Conservation (phyloP, 2,113 vertebrate genomes). For the Platichthys flesus region DNA sequence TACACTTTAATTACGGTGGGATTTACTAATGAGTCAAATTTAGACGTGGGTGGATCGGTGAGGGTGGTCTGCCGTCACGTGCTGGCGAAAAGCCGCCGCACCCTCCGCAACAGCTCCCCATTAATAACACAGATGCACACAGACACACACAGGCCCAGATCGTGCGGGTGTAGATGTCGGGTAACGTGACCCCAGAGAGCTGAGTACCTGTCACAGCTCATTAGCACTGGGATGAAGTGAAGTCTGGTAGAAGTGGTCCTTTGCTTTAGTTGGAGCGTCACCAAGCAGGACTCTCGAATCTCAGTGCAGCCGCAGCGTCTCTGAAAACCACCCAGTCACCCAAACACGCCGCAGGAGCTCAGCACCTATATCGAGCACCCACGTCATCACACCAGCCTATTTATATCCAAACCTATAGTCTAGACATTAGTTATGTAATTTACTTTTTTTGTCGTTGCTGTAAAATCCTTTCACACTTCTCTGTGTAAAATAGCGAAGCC, state of each 20-base stretch:
- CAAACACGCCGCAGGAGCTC: slow-evolving; percentile 8
- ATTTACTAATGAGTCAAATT: slow-evolving; percentile 18
- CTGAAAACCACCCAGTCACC: slow-evolving; percentile 36
- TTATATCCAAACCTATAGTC: slow-evolving; percentile 16
- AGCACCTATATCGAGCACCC: slow-evolving; percentile 22
- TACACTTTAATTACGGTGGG: slow-evolving; percentile 13
- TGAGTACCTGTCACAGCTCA: slow-evolving; percentile 72
- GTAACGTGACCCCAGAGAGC: slow-evolving; percentile 61
- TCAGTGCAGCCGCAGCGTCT: slow-evolving; percentile 31
- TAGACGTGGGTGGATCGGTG: slow-evolving; percentile 8
- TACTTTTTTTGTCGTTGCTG: neutral
- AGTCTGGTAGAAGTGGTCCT: slow-evolving; percentile 60
- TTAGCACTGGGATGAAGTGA: slow-evolving; percentile 64
- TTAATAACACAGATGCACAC: slow-evolving; percentile 38
- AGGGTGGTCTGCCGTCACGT: slow-evolving; percentile 58
- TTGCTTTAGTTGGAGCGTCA: slow-evolving; percentile 70
- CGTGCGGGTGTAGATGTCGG: slow-evolving; percentile 27
- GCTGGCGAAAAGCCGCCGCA: slow-evolving; percentile 21
- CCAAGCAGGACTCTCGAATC: slow-evolving; percentile 61
- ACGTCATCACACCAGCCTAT: slow-evolving; percentile 20
- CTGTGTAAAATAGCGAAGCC: neutral
- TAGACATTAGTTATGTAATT: slow-evolving; percentile 16
- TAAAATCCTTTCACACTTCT: neutral
- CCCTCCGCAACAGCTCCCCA: slow-evolving; percentile 34
- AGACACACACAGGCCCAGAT: neutral